Evolutionary conservation across 35 echinoderm and acorn worm genomes (phyloP).

Genomic region (Patiria miniata): DNA sequence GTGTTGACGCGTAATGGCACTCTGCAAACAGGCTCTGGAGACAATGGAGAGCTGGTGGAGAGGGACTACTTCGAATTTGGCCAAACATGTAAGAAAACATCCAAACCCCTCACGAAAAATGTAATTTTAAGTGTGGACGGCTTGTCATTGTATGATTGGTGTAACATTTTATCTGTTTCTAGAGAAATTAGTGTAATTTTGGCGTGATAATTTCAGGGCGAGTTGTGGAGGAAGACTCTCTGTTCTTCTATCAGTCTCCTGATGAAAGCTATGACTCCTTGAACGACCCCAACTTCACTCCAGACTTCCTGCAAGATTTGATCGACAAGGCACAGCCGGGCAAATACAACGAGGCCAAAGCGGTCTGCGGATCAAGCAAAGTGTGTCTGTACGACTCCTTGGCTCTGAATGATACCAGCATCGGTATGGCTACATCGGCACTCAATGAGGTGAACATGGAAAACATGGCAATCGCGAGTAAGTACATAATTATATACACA

Average conservation of each 20-base stretch:
- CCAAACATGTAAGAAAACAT: too few species aligned
- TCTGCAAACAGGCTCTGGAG: too few species aligned
- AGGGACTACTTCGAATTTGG: too few species aligned
- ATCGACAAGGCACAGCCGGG: background rate
- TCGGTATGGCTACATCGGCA: conserved; percentile 54
- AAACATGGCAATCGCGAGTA: conserved; percentile 13
- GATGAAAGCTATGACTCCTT: conserved; percentile 29
- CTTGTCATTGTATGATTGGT: too few species aligned
- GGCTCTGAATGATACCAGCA: conserved; percentile 28
- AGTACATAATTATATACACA: too few species aligned
- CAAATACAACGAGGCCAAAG: background rate
- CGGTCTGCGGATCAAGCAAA: conserved; percentile 37
- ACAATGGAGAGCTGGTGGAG: too few species aligned
- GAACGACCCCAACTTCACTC: conserved; percentile 65
- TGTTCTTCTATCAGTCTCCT: conserved; percentile 50
- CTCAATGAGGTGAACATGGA: conserved; percentile 9
- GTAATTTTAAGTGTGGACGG: too few species aligned
- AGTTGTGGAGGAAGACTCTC: conserved; percentile 29
- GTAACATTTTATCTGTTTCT: too few species aligned
- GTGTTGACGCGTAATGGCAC: too few species aligned
- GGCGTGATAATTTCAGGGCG: conserved; percentile 74
- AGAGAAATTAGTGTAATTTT: too few species aligned
- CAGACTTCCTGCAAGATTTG: conserved; percentile 74
- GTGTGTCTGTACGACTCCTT: conserved; percentile 72
- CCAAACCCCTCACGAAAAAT: too few species aligned